Percentiles rank a stretch among this genome's conserved stretches.
These are phyloP conservation scores for Paramormyrops hopkinsi DNA, from an alignment of 2,797 vertebrate species.

Conservation along the genomic window DNA sequence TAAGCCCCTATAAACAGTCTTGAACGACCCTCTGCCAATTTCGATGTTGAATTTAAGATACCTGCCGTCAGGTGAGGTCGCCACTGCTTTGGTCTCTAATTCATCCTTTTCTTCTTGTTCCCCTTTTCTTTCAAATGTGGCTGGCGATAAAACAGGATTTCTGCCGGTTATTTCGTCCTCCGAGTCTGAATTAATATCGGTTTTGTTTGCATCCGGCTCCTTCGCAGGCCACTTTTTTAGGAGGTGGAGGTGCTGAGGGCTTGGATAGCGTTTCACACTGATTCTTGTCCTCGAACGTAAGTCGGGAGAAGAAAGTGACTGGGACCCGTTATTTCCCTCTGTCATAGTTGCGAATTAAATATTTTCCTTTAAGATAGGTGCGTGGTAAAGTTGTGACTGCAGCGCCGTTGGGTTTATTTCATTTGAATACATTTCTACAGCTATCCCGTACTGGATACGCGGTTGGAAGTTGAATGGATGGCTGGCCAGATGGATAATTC, in stretches of 20 bases:
- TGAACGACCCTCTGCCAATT: slow-evolving; percentile 89
- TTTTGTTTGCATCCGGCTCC: slow-evolving; percentile 21
- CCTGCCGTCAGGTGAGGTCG: slow-evolving; percentile 73
- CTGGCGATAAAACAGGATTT: slow-evolving; percentile 25
- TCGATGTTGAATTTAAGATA: slow-evolving; percentile 94
- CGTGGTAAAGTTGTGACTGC: slow-evolving; percentile 45
- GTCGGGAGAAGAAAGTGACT: slow-evolving; percentile 6
- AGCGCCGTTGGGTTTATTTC: slow-evolving; percentile 56
- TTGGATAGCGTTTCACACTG: slow-evolving; percentile 20
- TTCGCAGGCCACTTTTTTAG: slow-evolving; percentile 16
- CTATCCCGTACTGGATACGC: not conserved
- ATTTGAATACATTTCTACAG: not conserved
- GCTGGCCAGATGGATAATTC: not conserved
- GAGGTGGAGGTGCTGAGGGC: slow-evolving; percentile 14
- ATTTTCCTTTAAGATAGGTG: slow-evolving; percentile 41
- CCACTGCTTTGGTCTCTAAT: slow-evolving; percentile 60
- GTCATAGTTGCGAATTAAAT: slow-evolving; percentile 26
- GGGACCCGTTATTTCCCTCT: slow-evolving; percentile 26
- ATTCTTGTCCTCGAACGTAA: slow-evolving; percentile 20
- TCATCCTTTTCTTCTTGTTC: slow-evolving; percentile 54
- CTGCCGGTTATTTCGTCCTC: slow-evolving; percentile 40
- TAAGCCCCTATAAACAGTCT: slow-evolving; percentile 85
- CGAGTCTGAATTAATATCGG: slow-evolving; percentile 45
- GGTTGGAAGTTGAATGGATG: not conserved
- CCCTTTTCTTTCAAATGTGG: slow-evolving; percentile 31